Conservation (phyloP, 2,113 vertebrate species). For the Tupaia chinensis region DNA sequence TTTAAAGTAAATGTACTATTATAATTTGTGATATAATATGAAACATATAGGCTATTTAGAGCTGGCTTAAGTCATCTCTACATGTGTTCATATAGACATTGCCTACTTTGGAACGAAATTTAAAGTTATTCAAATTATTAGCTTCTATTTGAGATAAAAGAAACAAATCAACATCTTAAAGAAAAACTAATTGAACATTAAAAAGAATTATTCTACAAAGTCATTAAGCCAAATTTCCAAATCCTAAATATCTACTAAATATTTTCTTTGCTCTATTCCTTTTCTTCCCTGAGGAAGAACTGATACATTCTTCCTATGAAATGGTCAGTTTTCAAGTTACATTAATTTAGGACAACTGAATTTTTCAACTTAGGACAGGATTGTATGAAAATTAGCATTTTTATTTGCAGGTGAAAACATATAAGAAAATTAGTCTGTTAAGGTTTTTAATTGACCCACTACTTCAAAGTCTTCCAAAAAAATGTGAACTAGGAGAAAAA, state of each 20-base stretch:
- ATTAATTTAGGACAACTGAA: neutral
- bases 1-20: neutral
- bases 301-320: neutral
- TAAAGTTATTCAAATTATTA: conserved; percentile 10
- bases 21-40: neutral
- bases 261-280: neutral
- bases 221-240: neutral
- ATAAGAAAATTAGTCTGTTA: neutral
- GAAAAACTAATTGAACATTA: neutral
- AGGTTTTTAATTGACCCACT: neutral
- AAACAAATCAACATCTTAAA: neutral
- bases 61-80: neutral
- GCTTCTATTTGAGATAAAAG: neutral
- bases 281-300: neutral
- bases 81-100: neutral
- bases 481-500: neutral
- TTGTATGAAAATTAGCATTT: neutral
- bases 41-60: neutral
- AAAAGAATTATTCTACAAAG: neutral
- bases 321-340: neutral
- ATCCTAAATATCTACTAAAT: neutral
- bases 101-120: neutral
- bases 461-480: conserved; percentile 17
- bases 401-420: neutral
- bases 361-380: neutral